Base-by-base conservation (phyloP, 2,113 vertebrate species). In the Pungitius pungitius region DNA sequence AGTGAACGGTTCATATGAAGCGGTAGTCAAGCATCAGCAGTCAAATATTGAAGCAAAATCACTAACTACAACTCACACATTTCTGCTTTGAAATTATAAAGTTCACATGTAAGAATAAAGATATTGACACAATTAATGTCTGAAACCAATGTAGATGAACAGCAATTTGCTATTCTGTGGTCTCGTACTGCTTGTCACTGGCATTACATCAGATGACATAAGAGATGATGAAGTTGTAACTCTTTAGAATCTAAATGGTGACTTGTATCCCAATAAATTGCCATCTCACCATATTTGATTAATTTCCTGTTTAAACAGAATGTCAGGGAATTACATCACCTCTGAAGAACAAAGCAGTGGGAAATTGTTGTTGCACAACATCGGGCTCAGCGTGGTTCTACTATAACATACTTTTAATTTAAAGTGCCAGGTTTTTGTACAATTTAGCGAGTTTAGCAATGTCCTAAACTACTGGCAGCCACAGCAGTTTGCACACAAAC, bases 251-350 rank as follows among this genome's bases (percentile, higher is more conserved):
- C 37, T 57, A 65, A 85, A 69, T 55, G 33, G 49, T 66, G 26
- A 64, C 20, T 76, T 57, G 80, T 82, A 61, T 70, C 27, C 45
- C 43, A 63, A 39, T 55, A 15, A 80, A 82, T 73, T 59, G 55
- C 15, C 70, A 60, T 75, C 26, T 66, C 64, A 67, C 39, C 22
- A 51, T 62, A 79, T 75, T 72, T 35, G 55, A 85, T 83, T 64
- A 39, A 73, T 80, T 70, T 80, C 49, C 12, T 12, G 15, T 42
- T 72, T 45, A 78, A 75, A 73, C 37, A 77, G 20, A 33, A 70
- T 70, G 64, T 61, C 51, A 64, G 27, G 4, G 11, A 78, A 61
- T 24, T 30, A 78, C 56, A 68, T 62, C 68, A 76, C 77, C 60
- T 57, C 65, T 49, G 11, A n/a, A 71, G 47, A 69, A 52, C 69